Base-by-base conservation (phyloP, 2,797 vertebrate species). In the Coccyzus lansbergi region DNA sequence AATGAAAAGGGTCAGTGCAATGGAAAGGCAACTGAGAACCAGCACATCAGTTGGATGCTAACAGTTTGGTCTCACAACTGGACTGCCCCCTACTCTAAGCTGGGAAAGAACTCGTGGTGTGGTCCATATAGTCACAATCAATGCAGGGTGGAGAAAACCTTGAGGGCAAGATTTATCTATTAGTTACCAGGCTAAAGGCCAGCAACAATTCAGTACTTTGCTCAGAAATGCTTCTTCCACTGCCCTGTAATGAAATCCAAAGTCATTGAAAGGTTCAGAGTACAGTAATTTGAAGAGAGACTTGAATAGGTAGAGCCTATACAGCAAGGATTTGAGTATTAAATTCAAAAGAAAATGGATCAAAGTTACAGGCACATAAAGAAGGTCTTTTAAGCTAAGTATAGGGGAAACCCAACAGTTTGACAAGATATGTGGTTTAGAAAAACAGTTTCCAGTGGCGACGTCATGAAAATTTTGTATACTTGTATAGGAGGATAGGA, bases 401-500 rank as follows among this genome's bases (percentile, higher is more conserved):
- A 46, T 34, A 84, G 67, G 21, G 28, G 76, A 11, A 65, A 75
- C 91, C 69, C 63, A 93, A 26, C 5, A 63, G 33, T 69, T 84
- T 84, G 86, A 90, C 77, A 94, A 79, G 83, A 49, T 62, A 81
- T 19, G 48, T 58, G 48, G 77, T 83, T 70, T 67, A 77, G 63
- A 48, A 71, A 90, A 93, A 94, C 6, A 15, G 40, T 31, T 74
- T 92, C 77, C 74, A 82, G 36, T 44, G 31, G 80, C 86, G 59
- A 86, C 93, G 86, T 60, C 67, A 79, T 44, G 51, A 91, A 90
- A 86, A 74, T 56, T 55, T 70, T 86, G 48, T 83, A 59, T 72
- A 74, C 67, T 86, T 86, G 51, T 92, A 91, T 88, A 86, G 86
- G 92, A 86, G 80, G 59, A 76, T 42, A 95, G 78, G 78, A 87